These are phyloP conservation scores for Creontiades dilutus DNA, from an alignment of 2,888 invertebrate species.

Conservation along the genomic window DNA sequence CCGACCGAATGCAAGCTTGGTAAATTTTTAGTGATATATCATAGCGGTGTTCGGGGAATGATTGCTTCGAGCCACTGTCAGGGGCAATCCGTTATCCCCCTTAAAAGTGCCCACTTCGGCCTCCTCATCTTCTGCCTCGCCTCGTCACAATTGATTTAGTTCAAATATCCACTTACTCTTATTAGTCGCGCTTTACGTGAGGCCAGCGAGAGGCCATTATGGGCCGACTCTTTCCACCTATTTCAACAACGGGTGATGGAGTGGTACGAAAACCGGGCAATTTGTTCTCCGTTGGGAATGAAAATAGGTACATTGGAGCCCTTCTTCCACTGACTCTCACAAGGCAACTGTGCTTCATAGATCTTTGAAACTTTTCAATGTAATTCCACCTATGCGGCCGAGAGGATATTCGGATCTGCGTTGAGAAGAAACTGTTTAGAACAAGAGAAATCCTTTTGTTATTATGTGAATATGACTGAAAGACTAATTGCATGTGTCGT, in stretches of 20 bases:
- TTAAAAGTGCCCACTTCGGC: conserved; percentile 17
- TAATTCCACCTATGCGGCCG: too few relatives aligned
- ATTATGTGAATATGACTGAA: too few relatives aligned
- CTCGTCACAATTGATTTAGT: conserved; percentile 64
- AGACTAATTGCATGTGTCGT: too few relatives aligned
- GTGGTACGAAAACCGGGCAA: conserved; percentile 9
- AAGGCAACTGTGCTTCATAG: too few relatives aligned
- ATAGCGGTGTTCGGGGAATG: conserved; percentile 61
- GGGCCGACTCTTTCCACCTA: conserved; percentile 15
- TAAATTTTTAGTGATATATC: conserved; percentile 66
- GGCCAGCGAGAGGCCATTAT: conserved; percentile 42
- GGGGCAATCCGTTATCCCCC: conserved; percentile 54
- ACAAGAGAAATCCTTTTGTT: too few relatives aligned
- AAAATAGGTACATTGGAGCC: neutral
- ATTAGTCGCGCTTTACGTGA: conserved; percentile 61
- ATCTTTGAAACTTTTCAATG: too few relatives aligned
- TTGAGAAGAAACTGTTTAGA: too few relatives aligned
- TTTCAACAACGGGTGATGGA: conserved; percentile 17
- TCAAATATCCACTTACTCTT: conserved; percentile 64
- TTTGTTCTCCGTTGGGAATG: neutral
- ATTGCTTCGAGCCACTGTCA: conserved; percentile 67
- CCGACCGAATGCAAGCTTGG: conserved; percentile 51
- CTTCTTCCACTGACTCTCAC: too few relatives aligned
- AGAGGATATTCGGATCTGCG: too few relatives aligned
- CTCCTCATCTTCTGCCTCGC: conserved; percentile 35